Evolutionary conservation across 2,888 invertebrate genomes (phyloP).

Genomic region (Flexamia atlantica): DNA sequence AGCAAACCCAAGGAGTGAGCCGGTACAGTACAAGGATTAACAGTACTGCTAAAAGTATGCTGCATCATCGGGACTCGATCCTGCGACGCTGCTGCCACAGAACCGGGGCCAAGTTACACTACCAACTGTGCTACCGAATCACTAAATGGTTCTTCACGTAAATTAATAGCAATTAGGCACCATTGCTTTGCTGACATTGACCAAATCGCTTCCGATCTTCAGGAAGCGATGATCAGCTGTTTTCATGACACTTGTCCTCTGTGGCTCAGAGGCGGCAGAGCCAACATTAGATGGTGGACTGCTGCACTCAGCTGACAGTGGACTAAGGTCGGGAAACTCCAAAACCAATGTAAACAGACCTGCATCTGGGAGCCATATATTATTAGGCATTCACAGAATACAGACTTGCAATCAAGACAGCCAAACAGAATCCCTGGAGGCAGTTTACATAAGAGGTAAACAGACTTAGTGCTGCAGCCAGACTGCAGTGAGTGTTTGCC

Average conservation of each 20-base stretch:
- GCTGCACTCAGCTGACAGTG: constrained; percentile 1
- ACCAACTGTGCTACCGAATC: too few species aligned
- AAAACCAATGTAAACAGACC: constrained; percentile 25
- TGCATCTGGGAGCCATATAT: constrained; percentile 27
- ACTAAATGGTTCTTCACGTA: too few species aligned
- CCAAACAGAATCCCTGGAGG: constrained; percentile 21
- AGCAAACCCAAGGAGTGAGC: too few species aligned
- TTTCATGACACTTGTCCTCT: constrained; percentile 8
- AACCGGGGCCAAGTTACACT: too few species aligned
- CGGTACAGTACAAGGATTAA: too few species aligned
- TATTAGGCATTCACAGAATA: constrained; percentile 34
- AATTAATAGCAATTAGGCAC: too few species aligned
- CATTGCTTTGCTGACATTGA: constrained; percentile 43
- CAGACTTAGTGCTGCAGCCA: neutral
- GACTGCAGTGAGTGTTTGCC: neutral
- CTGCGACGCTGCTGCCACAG: too few species aligned
- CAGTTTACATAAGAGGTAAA: constrained; percentile 49
- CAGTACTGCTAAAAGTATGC: too few species aligned
- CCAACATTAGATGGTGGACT: constrained; percentile 15
- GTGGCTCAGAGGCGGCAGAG: neutral
- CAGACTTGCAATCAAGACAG: constrained; percentile 28
- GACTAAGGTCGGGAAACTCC: constrained; percentile 29
- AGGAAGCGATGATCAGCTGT: neutral
- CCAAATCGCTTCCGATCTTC: constrained; percentile 30
- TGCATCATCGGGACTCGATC: too few species aligned